phyloP scores from a whole-genome alignment of 2,888 invertebrate species.

The Agrotis ipsilon region DNA sequence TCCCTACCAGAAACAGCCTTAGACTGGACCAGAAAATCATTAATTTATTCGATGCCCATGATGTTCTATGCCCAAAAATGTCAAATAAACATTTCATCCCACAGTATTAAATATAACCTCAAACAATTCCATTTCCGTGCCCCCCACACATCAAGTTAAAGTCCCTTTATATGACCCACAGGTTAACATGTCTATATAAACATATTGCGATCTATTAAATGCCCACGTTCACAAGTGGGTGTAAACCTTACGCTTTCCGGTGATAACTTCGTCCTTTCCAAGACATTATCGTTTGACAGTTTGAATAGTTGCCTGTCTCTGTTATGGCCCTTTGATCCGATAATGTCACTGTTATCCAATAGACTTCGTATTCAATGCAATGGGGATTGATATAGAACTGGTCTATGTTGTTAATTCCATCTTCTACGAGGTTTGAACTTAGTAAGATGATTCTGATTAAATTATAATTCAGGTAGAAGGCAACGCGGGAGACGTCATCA shows the following conservation, averaged over 20 bases:
- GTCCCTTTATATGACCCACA: conserved; percentile 3
- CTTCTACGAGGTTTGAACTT: not conserved
- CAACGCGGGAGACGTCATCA: too few relatives aligned
- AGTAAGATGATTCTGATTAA: not conserved
- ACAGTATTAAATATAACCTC: not conserved
- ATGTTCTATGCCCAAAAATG: not conserved
- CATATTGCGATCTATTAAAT: conserved; percentile 36
- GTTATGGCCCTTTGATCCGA: conserved; percentile 26
- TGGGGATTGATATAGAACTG: not conserved
- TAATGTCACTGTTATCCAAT: conserved; percentile 37
- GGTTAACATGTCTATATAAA: conserved; percentile 39
- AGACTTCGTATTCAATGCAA: conserved; percentile 31
- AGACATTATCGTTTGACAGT: conserved; percentile 51
- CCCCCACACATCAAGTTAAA: conserved; percentile 14
- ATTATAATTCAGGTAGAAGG: too few relatives aligned
- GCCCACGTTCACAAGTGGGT: conserved; percentile 45
- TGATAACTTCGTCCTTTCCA: conserved; percentile 42
- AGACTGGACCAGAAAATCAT: not conserved
- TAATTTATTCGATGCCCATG: too few relatives aligned
- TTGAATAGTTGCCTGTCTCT: conserved; percentile 38
- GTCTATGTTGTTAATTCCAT: not conserved
- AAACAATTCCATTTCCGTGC: not conserved
- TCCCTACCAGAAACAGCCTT: not conserved
- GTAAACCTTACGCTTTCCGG: conserved; percentile 32
- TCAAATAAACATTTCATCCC: not conserved